Evolutionary conservation across 2,113 vertebrate genomes (phyloP).

Genomic region (Onychostruthus taczanowskii): DNA sequence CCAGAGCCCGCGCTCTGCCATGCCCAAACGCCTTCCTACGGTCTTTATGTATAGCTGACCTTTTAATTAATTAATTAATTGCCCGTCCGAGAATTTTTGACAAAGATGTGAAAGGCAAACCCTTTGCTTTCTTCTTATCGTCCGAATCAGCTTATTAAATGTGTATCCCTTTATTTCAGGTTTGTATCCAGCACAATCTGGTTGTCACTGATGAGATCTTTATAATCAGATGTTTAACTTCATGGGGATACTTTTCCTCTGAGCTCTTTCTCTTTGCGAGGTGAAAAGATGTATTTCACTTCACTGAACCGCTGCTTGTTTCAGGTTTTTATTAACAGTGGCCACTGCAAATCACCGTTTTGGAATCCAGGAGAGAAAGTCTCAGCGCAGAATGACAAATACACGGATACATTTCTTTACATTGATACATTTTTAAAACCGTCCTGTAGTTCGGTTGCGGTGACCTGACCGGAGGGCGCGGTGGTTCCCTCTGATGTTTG

Average conservation of each 20-base stretch:
- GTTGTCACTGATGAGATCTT: not conserved
- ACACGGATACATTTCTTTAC: not conserved
- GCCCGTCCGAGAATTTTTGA: not conserved
- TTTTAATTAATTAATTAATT: no score
- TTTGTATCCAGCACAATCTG: not conserved
- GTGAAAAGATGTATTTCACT: not conserved
- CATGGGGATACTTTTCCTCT: not conserved
- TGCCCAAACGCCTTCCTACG: accelerated
- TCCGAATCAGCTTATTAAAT: not conserved
- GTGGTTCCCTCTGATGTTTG: not conserved
- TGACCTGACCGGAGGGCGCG: not conserved
- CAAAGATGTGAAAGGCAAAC: not conserved
- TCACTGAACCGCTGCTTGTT: not conserved
- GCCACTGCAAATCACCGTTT: not conserved
- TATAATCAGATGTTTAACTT: not conserved
- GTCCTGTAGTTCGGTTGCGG: accelerated
- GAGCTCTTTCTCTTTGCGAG: not conserved
- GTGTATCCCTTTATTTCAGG: not conserved
- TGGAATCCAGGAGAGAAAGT: not conserved
- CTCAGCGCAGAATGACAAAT: not conserved
- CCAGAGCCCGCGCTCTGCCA: not conserved
- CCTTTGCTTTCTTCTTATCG: not conserved
- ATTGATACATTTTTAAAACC: not conserved
- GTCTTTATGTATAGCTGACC: accelerated
- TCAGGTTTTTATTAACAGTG: not conserved